A percentile compares a stretch with the other conserved stretches of the same genome.
Conservation (phyloP, 2,888 invertebrate genomes). For the Watsonalla cultraria region DNA sequence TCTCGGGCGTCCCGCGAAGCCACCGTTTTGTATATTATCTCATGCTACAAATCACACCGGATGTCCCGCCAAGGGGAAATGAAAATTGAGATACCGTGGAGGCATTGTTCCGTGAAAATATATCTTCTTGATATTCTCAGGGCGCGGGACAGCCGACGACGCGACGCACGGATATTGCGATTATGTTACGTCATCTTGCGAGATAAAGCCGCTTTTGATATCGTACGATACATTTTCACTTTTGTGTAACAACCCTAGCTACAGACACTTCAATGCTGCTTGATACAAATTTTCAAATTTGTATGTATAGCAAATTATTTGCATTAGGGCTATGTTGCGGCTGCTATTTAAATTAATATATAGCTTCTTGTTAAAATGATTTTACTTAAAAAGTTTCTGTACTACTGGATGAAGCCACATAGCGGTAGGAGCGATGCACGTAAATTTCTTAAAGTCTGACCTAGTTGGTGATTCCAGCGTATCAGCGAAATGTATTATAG, state of each 20-base stretch:
- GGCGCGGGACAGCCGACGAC: conserved; percentile 63
- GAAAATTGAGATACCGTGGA: conserved; percentile 76
- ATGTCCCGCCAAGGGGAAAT: conserved; percentile 72
- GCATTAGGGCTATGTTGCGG: not conserved
- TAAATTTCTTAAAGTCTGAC: conserved; percentile 27
- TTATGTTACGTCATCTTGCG: conserved; percentile 66
- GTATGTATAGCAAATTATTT: conserved; percentile 10
- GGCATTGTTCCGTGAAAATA: conserved; percentile 76
- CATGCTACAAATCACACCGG: conserved; percentile 75
- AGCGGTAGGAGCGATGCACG: conserved; percentile 20
- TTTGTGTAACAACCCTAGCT: conserved; percentile 35
- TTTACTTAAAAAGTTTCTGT: no score
- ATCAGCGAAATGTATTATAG: conserved; percentile 23
- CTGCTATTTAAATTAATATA: not conserved
- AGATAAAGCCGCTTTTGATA: conserved; percentile 66
- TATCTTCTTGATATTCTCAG: conserved; percentile 73
- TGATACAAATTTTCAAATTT: conserved; percentile 10
- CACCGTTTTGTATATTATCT: conserved; percentile 76
- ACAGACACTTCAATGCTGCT: not conserved
- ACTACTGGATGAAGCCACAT: conserved; percentile 16
- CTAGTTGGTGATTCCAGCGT: conserved; percentile 21
- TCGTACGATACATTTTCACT: conserved; percentile 59
- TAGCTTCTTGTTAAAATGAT: no score
- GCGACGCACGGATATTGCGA: conserved; percentile 71
- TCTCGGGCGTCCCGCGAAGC: conserved; percentile 58